These are phyloP conservation scores for Flexamia atlantica DNA, from an alignment of 2,888 invertebrate species.

Conservation along the genomic window DNA sequence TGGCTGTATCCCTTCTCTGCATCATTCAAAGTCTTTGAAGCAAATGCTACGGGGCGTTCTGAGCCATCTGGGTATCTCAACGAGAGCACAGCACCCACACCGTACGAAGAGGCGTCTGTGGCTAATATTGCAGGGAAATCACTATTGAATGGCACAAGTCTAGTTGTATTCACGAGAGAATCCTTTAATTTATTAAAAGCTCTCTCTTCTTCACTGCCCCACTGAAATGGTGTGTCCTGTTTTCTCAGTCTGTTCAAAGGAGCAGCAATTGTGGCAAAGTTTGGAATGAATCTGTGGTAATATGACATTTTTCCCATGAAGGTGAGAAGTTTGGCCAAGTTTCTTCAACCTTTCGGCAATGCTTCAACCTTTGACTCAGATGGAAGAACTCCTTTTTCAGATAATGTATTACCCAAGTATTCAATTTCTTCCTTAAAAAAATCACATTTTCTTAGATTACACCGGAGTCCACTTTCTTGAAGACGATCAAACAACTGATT, in stretches of 20 bases:
- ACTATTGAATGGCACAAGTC: conserved; percentile 6
- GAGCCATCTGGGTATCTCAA: conserved; percentile 17
- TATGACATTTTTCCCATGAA: conserved; percentile 27
- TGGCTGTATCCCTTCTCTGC: conserved; percentile 2
- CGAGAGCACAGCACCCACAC: conserved; percentile 10
- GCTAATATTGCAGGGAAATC: neutral
- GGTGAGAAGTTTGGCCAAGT: conserved; percentile 14
- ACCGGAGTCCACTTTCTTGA: neutral
- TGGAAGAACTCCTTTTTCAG: neutral
- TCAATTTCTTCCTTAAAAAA: conserved; percentile 5
- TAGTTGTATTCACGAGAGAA: neutral
- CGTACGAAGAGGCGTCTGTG: neutral
- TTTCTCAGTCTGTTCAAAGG: conserved; percentile 22
- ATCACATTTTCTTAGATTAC: neutral
- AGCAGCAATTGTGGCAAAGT: conserved; percentile 24
- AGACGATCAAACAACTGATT: neutral
- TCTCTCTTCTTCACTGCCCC: neutral
- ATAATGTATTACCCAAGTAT: conserved; percentile 19
- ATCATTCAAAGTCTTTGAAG: conserved; percentile 33
- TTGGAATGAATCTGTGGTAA: conserved; percentile 13
- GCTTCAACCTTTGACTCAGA: conserved; percentile 33
- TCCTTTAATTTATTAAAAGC: conserved; percentile 12
- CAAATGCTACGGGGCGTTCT: conserved; percentile 11
- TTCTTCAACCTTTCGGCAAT: neutral
- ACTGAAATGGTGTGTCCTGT: conserved; percentile 23